Percentiles rank a stretch among this genome's conserved stretches.
phyloP scores from a whole-genome alignment of 2,797 vertebrate species.

The Tolypeutes matacus region DNA sequence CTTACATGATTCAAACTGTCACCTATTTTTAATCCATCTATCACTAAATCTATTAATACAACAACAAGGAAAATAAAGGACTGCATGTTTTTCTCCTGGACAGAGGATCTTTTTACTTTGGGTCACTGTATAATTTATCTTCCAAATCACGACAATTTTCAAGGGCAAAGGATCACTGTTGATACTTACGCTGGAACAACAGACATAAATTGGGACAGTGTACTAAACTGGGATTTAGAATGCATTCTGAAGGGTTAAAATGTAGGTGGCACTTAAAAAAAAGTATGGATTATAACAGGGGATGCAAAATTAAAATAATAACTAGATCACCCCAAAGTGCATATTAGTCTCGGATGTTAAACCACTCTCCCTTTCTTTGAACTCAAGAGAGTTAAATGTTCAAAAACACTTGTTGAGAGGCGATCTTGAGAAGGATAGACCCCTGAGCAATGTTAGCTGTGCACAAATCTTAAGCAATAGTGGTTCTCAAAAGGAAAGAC shows the following conservation, averaged over 20 bases:
- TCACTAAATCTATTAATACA: neutral
- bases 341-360: conserved; percentile 61
- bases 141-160: conserved; percentile 1
- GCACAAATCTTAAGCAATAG: neutral
- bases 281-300: conserved; percentile 41
- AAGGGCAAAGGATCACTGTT: neutral
- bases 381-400: neutral
- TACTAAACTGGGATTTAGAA: conserved; percentile 22
- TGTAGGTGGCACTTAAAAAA: conserved; percentile 57
- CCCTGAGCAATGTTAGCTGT: neutral
- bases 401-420: neutral
- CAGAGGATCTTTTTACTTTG: neutral
- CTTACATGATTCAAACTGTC: neutral
- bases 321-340: conserved; percentile 71
- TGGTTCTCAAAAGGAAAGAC: neutral
- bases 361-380: conserved; percentile 57
- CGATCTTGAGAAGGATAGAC: neutral
- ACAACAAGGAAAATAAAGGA: conserved; percentile 17
- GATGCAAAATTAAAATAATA: conserved; percentile 70
- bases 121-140: neutral
- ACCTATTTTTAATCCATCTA: neutral
- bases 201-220: neutral
- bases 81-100: neutral
- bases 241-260: neutral
- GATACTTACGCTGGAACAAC: neutral